Conservation (phyloP, 2,797 vertebrate genomes). For the Petrocephalus schoutedeni region DNA sequence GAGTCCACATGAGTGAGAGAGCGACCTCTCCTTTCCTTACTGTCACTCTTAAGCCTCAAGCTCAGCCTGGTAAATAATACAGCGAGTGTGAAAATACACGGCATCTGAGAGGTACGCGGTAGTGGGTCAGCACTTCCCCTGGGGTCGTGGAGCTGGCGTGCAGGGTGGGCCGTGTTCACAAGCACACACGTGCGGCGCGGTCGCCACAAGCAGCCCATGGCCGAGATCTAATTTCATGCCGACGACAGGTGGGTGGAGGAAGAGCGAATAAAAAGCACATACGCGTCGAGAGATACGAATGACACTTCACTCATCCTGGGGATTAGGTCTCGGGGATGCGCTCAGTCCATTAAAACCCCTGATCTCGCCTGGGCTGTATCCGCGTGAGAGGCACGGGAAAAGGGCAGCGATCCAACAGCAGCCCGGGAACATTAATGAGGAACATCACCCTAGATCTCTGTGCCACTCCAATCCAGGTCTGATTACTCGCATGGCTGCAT, state of each 20-base stretch:
- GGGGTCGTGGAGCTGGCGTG: background rate
- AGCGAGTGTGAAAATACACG: background rate
- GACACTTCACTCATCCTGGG: background rate
- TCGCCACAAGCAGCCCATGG: background rate
- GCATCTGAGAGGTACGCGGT: background rate
- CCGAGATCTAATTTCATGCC: background rate
- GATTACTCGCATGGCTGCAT: constrained; percentile 31
- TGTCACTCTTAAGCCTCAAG: background rate
- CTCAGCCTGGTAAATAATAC: background rate
- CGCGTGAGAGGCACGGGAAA: background rate
- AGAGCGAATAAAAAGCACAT: background rate
- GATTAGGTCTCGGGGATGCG: background rate
- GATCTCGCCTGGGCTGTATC: background rate
- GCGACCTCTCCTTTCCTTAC: background rate
- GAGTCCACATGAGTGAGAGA: background rate
- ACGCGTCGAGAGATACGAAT: background rate
- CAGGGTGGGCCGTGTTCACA: background rate
- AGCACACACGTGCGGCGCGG: background rate
- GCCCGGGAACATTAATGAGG: background rate
- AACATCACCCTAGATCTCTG: background rate
- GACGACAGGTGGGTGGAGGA: background rate
- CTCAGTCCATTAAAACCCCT: background rate
- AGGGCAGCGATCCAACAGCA: background rate
- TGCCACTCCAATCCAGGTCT: constrained; percentile 12
- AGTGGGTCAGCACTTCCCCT: background rate